A percentile compares a stretch with the other conserved stretches of the same genome.
phyloP scores from a whole-genome alignment of 2,888 invertebrate species.

The Mactromeris polynyma region DNA sequence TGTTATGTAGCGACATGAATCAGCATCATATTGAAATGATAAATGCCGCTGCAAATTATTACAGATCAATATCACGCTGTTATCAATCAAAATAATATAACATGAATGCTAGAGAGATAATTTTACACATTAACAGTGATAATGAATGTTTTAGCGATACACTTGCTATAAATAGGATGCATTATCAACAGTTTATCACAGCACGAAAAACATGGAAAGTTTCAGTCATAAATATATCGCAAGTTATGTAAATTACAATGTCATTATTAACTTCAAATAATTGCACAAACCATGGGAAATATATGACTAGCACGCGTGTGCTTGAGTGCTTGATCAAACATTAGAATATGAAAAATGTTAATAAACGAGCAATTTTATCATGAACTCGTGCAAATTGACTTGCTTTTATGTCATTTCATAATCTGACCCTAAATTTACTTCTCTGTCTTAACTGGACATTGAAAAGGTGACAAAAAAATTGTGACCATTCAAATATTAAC shows the following conservation, averaged over 20 bases:
- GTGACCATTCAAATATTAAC: too few relatives aligned
- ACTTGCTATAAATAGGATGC: neutral
- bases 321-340: too few relatives aligned
- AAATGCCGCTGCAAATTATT: neutral
- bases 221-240: neutral
- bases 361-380: too few relatives aligned
- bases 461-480: too few relatives aligned
- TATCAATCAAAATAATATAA: conserved; percentile 14
- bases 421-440: too few relatives aligned
- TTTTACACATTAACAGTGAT: neutral
- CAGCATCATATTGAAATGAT: neutral
- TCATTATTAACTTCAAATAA: neutral
- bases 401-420: too few relatives aligned
- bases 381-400: too few relatives aligned
- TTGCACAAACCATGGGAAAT: neutral
- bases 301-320: too few relatives aligned
- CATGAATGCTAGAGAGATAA: neutral
- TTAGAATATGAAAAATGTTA: too few relatives aligned
- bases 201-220: neutral
- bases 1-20: neutral
- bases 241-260: neutral
- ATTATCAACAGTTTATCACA: neutral
- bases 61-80: conserved; percentile 3
- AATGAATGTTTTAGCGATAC: conserved; percentile 5
- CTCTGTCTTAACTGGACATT: too few relatives aligned